These are phyloP conservation scores for Nothoprocta perdicaria DNA, from an alignment of 2,113 vertebrate genomes.

Conservation along the genomic window DNA sequence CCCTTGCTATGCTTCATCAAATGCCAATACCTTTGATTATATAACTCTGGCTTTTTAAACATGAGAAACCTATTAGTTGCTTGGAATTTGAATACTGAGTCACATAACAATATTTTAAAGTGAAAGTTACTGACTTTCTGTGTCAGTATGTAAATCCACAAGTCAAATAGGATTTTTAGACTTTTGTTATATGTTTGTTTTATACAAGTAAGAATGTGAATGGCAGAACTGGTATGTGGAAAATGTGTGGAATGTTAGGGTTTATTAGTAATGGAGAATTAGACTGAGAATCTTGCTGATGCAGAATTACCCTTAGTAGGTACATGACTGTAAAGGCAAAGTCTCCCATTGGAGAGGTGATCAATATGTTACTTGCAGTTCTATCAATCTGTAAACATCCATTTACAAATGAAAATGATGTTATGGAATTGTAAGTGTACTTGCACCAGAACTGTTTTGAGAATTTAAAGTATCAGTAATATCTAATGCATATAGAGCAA, in stretches of 20 bases:
- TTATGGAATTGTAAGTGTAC: neutral
- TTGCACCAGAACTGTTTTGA: neutral
- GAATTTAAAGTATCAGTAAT: neutral
- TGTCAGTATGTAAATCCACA: neutral
- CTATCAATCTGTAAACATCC: neutral
- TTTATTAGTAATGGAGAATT: too few relatives aligned
- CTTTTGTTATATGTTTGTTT: neutral
- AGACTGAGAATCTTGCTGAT: neutral
- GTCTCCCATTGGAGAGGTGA: too few relatives aligned
- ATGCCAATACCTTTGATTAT: neutral
- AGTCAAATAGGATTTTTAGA: neutral
- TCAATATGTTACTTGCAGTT: too few relatives aligned
- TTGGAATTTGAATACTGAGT: neutral
- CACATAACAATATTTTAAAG: neutral
- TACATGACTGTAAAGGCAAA: neutral
- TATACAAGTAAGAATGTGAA: neutral
- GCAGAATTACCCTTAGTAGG: neutral
- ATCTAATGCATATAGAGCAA: neutral
- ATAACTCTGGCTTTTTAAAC: slow-evolving; percentile 7
- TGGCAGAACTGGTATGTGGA: neutral
- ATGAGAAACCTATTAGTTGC: neutral
- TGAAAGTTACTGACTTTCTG: neutral
- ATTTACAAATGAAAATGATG: neutral
- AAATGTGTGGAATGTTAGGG: too few relatives aligned
- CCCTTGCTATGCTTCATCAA: neutral